Evolutionary conservation across 1,140 invertebrate genomes (phyloP), one percentile per base, ranked within the genome.

Genomic region (Penaeus vannamei): DNA sequence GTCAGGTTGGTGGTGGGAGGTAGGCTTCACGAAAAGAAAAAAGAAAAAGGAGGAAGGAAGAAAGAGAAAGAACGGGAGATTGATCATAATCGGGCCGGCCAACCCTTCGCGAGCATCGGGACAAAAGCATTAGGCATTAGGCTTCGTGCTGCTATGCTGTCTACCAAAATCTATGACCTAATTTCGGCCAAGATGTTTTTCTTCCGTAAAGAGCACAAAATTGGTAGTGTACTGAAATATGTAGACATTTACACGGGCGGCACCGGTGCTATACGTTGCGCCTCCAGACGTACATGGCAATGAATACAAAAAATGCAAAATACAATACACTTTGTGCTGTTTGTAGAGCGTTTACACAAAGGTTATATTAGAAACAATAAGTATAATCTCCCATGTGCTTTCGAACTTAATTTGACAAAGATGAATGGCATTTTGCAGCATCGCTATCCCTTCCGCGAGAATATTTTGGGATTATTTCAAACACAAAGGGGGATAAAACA

Each of bases 161-260:
- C 62, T 69, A n/a, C 83, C 62, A 66, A 69, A 53, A 84, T 84
- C 83, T 84, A 84, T 84, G 83, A 84, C 83, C 83, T 84, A 84
- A 84, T 84, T 84, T 84, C 83, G 17, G 64, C 61, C 32, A 66
- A 64, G 83, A 84, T 84, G 83, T 84, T 84, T 84, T 84, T 46
- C 83, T 64, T 69, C 62, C 46, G 61, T 84, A 69, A 84, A 69
- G 83, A 84, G 83, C 62, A 84, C 83, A 84, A 84, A 84, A 84
- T 84, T 84, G 83, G 83, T 84, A 46, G 61, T 22, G 29, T 66
- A 46, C 7, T 84, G 83, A 84, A 46, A 84, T 84, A 84, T 46
- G 32, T 42, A 17, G 61, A 64, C 83, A 84, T 69, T 84, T 84
- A 84, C 83, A 64, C 53, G 10, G 53, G 53, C 53, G 53, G 53